These are phyloP conservation scores for Cinara cedri DNA, from an alignment of 2,888 invertebrate genomes.

Conservation along the genomic window DNA sequence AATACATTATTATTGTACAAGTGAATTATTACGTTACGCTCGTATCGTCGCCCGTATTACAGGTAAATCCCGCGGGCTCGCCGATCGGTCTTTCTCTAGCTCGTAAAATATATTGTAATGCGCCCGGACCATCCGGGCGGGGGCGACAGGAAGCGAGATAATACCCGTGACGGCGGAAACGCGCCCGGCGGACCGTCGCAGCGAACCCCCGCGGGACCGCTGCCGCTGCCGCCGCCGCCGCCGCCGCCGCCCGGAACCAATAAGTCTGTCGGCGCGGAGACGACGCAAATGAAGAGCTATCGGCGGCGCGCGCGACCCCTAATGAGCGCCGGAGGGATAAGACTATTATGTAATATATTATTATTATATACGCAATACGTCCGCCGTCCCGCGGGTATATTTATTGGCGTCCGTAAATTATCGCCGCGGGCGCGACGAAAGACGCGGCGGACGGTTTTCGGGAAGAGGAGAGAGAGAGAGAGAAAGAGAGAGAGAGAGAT, in stretches of 20 bases:
- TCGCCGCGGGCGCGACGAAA: constrained; percentile 35
- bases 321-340: constrained; percentile 27
- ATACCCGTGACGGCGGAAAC: too few relatives aligned
- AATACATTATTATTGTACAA: too few relatives aligned
- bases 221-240: not conserved
- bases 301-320: constrained; percentile 30
- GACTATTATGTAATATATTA: not conserved
- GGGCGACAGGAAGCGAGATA: constrained; percentile 5
- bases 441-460: too few relatives aligned
- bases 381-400: not conserved
- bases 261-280: constrained; percentile 49
- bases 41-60: too few relatives aligned
- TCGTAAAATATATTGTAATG: not conserved
- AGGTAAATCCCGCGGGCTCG: too few relatives aligned
- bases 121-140: not conserved
- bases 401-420: constrained; percentile 49
- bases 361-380: too few relatives aligned
- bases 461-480: too few relatives aligned
- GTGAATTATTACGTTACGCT: too few relatives aligned
- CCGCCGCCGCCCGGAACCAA: constrained; percentile 30
- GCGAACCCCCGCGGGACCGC: too few relatives aligned
- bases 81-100: not conserved
- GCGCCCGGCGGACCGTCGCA: too few relatives aligned
- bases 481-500: too few relatives aligned
- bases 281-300: constrained; percentile 54